Base-by-base conservation (phyloP, 2,113 vertebrate genomes). In the Diphyllodes magnificus region DNA sequence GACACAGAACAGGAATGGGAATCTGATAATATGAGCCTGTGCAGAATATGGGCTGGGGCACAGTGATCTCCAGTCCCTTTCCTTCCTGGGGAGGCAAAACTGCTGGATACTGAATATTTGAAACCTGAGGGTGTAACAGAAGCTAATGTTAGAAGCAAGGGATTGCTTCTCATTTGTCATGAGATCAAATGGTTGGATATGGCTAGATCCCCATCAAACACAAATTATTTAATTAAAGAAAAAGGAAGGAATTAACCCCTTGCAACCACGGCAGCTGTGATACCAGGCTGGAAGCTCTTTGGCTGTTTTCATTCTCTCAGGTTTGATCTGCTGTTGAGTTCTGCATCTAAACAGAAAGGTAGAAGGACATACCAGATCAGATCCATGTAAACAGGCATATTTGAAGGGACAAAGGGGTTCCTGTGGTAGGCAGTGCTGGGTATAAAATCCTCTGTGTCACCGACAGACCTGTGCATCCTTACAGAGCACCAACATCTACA, bases 31-130 rank as follows among this genome's bases (percentile, higher is more conserved):
- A 66, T 25, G 11, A 90, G 5, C 18, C 20, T 70, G 23, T 63
- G 35, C 13, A 59, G 42, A 61, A n/a, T 21, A 37, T 0, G 2
- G 8, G 20, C 25, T 84, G 60, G 19, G 23, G 11, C 0, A 0
- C 60, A 54, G 14, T 19, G 23, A 75, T 37, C 13, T 11, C 13
- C 6, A 2, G 28, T 20, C 15, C 23, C 2, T 2, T 66, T 75
- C 19, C 70, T 64, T 39, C 14, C 7, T 76, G 20, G 31, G 20
- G 23, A 70, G 22, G 5, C 2, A 15, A 13, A 22, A 28, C 11
- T 56, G 23, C 23, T 81, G 35, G 30, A 35, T 53, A 20, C 11
- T 59, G 42, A 49, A 53, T 24, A 59, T 45, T 42, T 42, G 35
- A 71, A 71, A 53, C 20, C 39, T 54, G 23, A 21, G 42, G 9